These are phyloP conservation scores for Leucosticte australis DNA, from an alignment of 2,113 vertebrate species.

Conservation along the genomic window DNA sequence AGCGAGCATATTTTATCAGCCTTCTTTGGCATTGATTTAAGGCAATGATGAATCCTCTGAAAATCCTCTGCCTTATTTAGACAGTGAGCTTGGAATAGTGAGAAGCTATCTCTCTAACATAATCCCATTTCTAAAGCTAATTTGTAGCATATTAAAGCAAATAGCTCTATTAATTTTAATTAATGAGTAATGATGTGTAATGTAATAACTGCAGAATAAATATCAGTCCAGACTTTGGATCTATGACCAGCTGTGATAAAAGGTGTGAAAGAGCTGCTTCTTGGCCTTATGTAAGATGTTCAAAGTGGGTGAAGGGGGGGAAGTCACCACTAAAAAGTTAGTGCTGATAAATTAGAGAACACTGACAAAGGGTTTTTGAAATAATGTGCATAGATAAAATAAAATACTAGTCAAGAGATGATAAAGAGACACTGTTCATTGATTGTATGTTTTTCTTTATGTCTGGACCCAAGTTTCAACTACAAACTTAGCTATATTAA, in stretches of 20 bases:
- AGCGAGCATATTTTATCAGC: background rate
- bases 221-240: background rate
- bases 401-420: background rate
- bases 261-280: background rate
- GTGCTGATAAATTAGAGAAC: background rate
- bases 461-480: background rate
- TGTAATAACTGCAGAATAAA: background rate
- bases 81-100: background rate
- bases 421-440: background rate
- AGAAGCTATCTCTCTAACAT: background rate
- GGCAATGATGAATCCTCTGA: background rate
- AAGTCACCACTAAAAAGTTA: background rate
- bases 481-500: background rate
- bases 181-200: background rate
- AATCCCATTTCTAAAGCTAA: slow-evolving; percentile 7
- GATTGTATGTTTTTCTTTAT: background rate
- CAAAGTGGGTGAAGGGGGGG: fast-evolving
- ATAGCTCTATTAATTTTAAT: slow-evolving; percentile 31
- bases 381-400: background rate
- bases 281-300: background rate
- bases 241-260: background rate
- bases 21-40: background rate
- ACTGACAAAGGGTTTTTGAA: background rate
- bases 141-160: slow-evolving; percentile 24
- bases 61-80: background rate